These are phyloP conservation scores for Crocodylus rhombifer DNA, from an alignment of 2,797 vertebrate species.

Conservation along the genomic window DNA sequence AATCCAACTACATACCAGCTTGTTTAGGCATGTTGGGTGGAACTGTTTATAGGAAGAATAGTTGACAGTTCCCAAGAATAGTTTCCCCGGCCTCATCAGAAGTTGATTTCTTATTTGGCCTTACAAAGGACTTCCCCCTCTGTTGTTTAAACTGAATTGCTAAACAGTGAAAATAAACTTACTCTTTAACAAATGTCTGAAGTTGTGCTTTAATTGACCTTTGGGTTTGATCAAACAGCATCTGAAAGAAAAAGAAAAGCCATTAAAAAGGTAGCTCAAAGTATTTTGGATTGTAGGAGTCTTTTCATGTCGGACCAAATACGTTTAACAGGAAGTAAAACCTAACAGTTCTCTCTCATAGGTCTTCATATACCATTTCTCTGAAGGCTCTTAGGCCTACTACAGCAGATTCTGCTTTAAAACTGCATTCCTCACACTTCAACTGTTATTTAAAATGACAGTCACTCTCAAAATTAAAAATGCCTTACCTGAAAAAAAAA, in stretches of 20 bases:
- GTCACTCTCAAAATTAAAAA: neutral
- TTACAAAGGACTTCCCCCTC: neutral
- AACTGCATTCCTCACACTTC: neutral
- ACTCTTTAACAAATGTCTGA: constrained; percentile 98
- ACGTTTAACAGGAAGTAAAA: neutral
- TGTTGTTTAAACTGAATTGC: neutral
- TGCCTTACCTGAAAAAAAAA: neutral
- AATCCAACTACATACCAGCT: neutral
- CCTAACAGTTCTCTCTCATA: neutral
- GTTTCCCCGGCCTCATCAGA: neutral
- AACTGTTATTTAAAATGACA: neutral
- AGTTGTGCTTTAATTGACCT: constrained; percentile 97
- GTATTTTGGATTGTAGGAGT: neutral
- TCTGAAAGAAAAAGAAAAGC: constrained; percentile 84
- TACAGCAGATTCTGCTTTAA: neutral
- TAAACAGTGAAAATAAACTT: constrained; percentile 78
- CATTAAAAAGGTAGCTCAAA: constrained; percentile 9
- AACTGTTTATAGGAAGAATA: neutral
- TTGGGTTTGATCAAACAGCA: constrained; percentile 97
- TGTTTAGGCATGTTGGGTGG: too few species aligned
- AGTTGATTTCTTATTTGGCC: neutral
- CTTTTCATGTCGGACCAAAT: neutral
- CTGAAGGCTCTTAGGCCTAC: neutral
- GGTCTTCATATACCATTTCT: neutral
- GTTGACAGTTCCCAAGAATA: neutral